Base-by-base conservation (phyloP, 35 echinoderm and acorn worm genomes). In the Strongylocentrotus purpuratus region DNA sequence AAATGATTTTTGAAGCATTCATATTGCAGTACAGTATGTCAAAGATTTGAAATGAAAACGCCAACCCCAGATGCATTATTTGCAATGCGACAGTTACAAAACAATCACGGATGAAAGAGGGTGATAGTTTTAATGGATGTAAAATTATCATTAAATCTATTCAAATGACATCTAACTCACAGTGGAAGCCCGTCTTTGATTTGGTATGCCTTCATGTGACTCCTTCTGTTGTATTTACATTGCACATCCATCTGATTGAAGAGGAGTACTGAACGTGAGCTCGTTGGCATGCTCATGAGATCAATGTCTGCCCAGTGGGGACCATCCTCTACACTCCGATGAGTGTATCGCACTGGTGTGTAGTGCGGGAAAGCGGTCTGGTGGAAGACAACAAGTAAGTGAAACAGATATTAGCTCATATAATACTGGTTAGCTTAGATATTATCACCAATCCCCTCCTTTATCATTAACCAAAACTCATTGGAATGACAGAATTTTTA, bases 251-350 rank as follows among this genome's bases (percentile, higher is more conserved):
- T 28, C 91, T 95, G 33, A 61, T 99, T 99, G 86, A 94, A 99
- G 11, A 94, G 91, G 47, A 99, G 60, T 45, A 95, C 88, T 31
- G 97, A 97, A 47, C 97, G 32, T 28, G 94, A 48, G n/a, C 94
- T 95, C 61, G 95, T 96, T 12, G 88, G 52, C 31, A 95, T 60
- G 28, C 59, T 88, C 12, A 99, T 13, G 32, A 99, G 65, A 71
- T 99, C 97, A 35, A 92, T 86, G 59, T 99, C 98, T 33, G 98
- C 98, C 94, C 94, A 99, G 65, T 97, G 97, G 9, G 98, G 98
- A 31, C 50, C 88, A 20, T 58, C 95, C 33, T 97, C 85, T 10
- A 99, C 95, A 90, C 61, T 94, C 20, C 33, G 7, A 52, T 97
- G 97, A 70, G 98, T 99, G 95, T 97, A 99, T 15, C 22, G 47